Percentiles rank a stretch among this genome's conserved stretches.
These are phyloP conservation scores for Chrysopilus asiliformis DNA, from an alignment of 2,888 invertebrate genomes.

Conservation along the genomic window DNA sequence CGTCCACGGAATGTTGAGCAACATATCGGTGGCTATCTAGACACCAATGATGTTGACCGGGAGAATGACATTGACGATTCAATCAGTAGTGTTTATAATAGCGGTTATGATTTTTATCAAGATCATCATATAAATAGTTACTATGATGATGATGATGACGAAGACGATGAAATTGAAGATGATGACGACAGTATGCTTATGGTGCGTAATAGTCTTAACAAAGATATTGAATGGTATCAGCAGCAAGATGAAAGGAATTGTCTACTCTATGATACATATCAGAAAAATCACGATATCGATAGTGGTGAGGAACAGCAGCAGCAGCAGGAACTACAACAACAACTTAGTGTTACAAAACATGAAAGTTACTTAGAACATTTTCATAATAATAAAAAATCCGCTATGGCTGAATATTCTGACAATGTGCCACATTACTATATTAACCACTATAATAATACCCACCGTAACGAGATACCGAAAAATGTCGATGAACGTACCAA, in stretches of 20 bases:
- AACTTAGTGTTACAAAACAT: slow-evolving; percentile 17
- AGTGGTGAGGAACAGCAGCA: too few species aligned
- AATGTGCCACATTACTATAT: slow-evolving; percentile 9
- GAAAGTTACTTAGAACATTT: slow-evolving; percentile 32
- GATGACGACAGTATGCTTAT: slow-evolving; percentile 7
- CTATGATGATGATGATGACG: slow-evolving; percentile 11
- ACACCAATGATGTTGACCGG: slow-evolving; percentile 1
- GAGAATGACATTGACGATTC: neutral
- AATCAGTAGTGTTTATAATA: too few species aligned
- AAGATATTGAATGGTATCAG: slow-evolving; percentile 21
- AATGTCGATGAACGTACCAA: too few species aligned
- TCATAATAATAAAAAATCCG: slow-evolving; percentile 19
- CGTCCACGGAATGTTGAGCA: neutral
- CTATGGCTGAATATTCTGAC: slow-evolving; percentile 6
- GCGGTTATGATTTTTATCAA: slow-evolving; percentile 1
- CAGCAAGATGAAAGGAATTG: slow-evolving; percentile 16
- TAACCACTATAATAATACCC: slow-evolving; percentile 6
- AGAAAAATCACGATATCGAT: slow-evolving; percentile 1
- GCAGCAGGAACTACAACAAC: slow-evolving; percentile 14
- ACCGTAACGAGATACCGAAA: neutral
- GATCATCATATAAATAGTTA: slow-evolving; percentile 10
- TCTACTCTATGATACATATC: slow-evolving; percentile 6
- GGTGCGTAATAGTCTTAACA: slow-evolving; percentile 6
- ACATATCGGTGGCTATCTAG: neutral
- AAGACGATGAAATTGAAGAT: slow-evolving; percentile 9